These are phyloP conservation scores for Struthidea cinerea DNA, from an alignment of 2,113 vertebrate genomes.

Conservation along the genomic window DNA sequence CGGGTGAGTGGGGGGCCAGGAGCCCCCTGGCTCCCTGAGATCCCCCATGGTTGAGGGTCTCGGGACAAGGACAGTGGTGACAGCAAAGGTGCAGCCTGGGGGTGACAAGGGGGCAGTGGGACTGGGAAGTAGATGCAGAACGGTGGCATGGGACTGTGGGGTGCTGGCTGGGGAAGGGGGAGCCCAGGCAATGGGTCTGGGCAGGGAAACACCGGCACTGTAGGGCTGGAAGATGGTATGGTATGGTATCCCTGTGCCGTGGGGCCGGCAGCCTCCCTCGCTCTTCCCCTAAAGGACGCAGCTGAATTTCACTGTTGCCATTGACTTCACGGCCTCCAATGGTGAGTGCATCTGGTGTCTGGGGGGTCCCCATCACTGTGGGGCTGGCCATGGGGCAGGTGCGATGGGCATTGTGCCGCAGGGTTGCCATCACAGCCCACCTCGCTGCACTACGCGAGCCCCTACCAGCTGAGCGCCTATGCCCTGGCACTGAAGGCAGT, in stretches of 20 bases:
- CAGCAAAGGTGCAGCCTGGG: background rate
- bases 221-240: background rate
- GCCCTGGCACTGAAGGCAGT: slow-evolving; percentile 97
- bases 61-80: background rate
- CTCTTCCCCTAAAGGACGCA: slow-evolving; percentile 82
- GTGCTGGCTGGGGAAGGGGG: background rate
- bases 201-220: fast-evolving
- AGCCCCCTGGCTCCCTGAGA: background rate
- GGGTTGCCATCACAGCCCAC: slow-evolving; percentile 95
- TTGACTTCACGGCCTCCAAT: slow-evolving; percentile 97
- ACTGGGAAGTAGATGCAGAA: background rate
- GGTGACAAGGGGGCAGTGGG: fast-evolving
- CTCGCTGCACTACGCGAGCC: slow-evolving; percentile 95
- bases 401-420: slow-evolving; percentile 44
- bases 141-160: fast-evolving
- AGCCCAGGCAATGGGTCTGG: background rate
- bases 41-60: background rate
- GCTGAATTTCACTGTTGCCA: slow-evolving; percentile 97
- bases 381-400: fast-evolving
- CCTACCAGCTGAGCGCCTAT: slow-evolving; percentile 97
- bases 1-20: slow-evolving; percentile 79
- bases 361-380: background rate
- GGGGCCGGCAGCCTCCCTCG: background rate
- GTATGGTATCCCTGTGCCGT: background rate
- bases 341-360: slow-evolving; percentile 72